A percentile compares a stretch with the other conserved stretches of the same genome.
Evolutionary conservation across 64 coral and sea anemone species (phyloP).

Genomic region (Montipora efflorescens): DNA sequence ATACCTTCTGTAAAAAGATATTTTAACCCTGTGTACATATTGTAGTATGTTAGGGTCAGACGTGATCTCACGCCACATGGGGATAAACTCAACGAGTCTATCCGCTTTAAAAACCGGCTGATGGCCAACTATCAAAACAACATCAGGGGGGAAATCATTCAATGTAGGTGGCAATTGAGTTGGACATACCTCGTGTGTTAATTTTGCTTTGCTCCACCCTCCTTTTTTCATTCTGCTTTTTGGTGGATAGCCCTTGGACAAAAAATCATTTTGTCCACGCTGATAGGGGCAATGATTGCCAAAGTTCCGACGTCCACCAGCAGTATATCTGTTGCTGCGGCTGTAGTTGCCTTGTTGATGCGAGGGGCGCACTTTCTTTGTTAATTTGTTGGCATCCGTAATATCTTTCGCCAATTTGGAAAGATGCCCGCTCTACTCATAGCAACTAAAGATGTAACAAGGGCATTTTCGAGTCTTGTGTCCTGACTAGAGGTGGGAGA

Average conservation of each 20-base stretch:
- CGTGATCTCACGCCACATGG: slow-evolving; percentile 61
- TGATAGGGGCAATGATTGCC: slow-evolving; percentile 25
- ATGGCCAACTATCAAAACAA: slow-evolving; percentile 45
- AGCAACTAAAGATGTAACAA: neutral
- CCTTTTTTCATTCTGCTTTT: neutral
- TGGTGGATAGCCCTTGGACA: slow-evolving; percentile 39
- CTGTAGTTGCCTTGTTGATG: neutral
- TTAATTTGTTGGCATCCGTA: no score
- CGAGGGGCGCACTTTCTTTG: neutral
- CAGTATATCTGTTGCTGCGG: neutral
- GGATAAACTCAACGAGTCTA: slow-evolving; percentile 60
- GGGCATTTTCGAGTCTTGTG: slow-evolving; percentile 7
- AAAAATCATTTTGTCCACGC: slow-evolving; percentile 52
- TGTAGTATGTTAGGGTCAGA: slow-evolving; percentile 45
- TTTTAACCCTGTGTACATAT: slow-evolving; percentile 62
- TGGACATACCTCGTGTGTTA: slow-evolving; percentile 49
- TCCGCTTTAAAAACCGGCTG: slow-evolving; percentile 52
- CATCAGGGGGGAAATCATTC: neutral
- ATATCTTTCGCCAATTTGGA: no score
- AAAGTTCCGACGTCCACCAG: slow-evolving; percentile 7
- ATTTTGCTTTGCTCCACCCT: slow-evolving; percentile 28
- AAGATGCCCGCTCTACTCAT: neutral
- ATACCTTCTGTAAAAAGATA: slow-evolving; percentile 48
- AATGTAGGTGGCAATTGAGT: neutral
- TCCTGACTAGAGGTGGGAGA: neutral